Evolutionary conservation across 2,797 vertebrate species (phyloP), one percentile per base, ranked within the genome.

Genomic region (Tamandua tetradactyla): DNA sequence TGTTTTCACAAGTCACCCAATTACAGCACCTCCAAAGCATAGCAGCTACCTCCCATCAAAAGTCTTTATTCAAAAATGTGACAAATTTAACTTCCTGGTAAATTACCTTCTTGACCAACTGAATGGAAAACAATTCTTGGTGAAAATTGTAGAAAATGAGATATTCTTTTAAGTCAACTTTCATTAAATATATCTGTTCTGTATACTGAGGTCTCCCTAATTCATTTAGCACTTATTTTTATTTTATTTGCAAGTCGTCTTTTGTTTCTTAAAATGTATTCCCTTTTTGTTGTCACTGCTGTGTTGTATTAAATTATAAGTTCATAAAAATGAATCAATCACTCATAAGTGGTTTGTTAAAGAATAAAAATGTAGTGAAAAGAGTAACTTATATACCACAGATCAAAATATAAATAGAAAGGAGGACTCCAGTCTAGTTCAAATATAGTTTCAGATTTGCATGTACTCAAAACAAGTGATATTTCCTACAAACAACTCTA

Each of bases 351-450:
- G n/a, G 49, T 64, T 92, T 94, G 35, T 84, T 87, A 78, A 89
- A 81, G 75, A 49, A 76, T 79, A 49, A 84, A 52, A 74, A 12
- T 84, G 35, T 55, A 49, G 80, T 72, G 57, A 92, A 95, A 95
- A 89, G 49, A 88, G 62, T 64, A 74, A 90, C 44, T 52, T 75
- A 95, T 94, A 94, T 40, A 78, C 18, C n/a, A 47, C 7, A 35
- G 72, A 75, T 96, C 76, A 87, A 95, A 75, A 72, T 47, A 78
- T 87, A 93, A 95, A 95, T 72, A 94, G 59, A 40, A 86, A 92
- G 71, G 37, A 86, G 23, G 20, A 62, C 30, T 68, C 30, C 44
- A 74, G 57, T 32, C 35, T 57, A 62, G 35, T 62, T 92, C 81
- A 89, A 75, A 81, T 82, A 61, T 81, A 96, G 44, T 32, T n/a